Conservation (phyloP, 1,140 invertebrate genomes). For the Drosophila paulistorum region DNA sequence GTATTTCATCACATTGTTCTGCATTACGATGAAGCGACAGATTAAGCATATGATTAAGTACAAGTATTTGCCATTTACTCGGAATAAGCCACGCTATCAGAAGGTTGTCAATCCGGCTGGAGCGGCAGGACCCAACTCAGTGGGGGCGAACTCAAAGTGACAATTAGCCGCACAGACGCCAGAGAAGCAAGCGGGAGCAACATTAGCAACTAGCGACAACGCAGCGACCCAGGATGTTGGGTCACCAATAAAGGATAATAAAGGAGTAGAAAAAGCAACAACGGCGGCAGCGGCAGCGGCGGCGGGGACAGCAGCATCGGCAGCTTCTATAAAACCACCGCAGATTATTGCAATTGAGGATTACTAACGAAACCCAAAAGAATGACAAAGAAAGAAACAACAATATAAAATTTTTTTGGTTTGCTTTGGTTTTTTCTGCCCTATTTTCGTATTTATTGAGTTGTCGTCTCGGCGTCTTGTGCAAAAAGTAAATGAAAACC, state of each 20-base stretch:
- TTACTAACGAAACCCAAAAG: constrained; percentile 57
- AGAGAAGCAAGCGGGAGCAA: constrained; percentile 56
- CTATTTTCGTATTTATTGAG: constrained; percentile 52
- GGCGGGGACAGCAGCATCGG: constrained; percentile 22
- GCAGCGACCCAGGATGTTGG: constrained; percentile 62
- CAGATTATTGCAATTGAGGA: constrained; percentile 82
- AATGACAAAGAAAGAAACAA: constrained; percentile 19
- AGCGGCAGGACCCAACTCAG: constrained; percentile 29
- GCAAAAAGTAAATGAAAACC: constrained; percentile 44
- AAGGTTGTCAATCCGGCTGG: constrained; percentile 83
- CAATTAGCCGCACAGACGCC: constrained; percentile 83
- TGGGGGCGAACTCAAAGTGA: constrained; percentile 82
- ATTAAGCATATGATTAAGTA: constrained; percentile 99
- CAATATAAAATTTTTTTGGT: constrained; percentile 36
- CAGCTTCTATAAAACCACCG: constrained; percentile 74
- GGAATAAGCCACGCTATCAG: constrained; percentile 97
- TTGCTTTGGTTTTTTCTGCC: constrained; percentile 16
- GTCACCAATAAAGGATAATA: constrained; percentile 42
- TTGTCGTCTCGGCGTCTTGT: constrained; percentile 73
- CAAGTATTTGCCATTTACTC: constrained; percentile 98
- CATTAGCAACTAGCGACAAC: constrained; percentile 61
- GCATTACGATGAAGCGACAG: constrained; percentile 99
- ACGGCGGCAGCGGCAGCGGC: constrained; percentile 29
- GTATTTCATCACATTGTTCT: constrained; percentile 99
- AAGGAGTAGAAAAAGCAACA: constrained; percentile 22